Evolutionary conservation across 2,888 invertebrate genomes (phyloP), one percentile per base, ranked within the genome.

Genomic region (Drosophila suboccidentalis): DNA sequence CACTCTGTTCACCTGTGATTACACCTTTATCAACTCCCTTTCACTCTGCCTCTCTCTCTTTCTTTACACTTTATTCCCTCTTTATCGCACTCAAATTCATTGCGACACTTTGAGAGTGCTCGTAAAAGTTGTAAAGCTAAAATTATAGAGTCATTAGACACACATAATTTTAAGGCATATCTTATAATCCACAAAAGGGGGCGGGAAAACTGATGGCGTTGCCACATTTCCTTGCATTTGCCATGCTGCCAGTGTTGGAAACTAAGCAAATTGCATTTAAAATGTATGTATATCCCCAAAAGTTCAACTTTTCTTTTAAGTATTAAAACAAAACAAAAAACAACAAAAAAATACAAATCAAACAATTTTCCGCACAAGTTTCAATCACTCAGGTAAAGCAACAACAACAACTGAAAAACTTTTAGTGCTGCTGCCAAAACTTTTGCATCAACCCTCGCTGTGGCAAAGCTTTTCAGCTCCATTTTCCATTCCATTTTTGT

Each of bases 281-380:
- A 82, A 82, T 87, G 87, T 82, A 82, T 87, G 87, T 82, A 87
- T 76, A 68, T 64, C 50, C 57, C 57, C 41, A 73, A 73, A 76
- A 54, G 32, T 44, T 22, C 10, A 15, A 5, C 34, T 22, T 15
- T 19, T 22, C 15, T 15, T 47, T 34, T 38, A 26, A 17, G 17
- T 29, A 51, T 19, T 62, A 44, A 39, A 39, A 34, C 39, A 3
- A 49, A n/a, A n/a, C n/a, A n/a, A n/a, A n/a, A n/a, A n/a, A n/a
- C n/a, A n/a, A n/a, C n/a, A n/a, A n/a, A n/a, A 17, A 11, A 29
- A 73, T 50, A 67, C 54, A 71, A 62, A 72, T 41, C 62, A 65
- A 49, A 51, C 51, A 59, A 63, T 26, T 60, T 41, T 38, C n/a
- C 13, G 22, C 38, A 39, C 29, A 59, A 59, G 19, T 57, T 65